Evolutionary conservation across 2,888 invertebrate genomes (phyloP), one percentile per base, ranked within the genome.

Genomic region (Acanthosepion pharaonis): DNA sequence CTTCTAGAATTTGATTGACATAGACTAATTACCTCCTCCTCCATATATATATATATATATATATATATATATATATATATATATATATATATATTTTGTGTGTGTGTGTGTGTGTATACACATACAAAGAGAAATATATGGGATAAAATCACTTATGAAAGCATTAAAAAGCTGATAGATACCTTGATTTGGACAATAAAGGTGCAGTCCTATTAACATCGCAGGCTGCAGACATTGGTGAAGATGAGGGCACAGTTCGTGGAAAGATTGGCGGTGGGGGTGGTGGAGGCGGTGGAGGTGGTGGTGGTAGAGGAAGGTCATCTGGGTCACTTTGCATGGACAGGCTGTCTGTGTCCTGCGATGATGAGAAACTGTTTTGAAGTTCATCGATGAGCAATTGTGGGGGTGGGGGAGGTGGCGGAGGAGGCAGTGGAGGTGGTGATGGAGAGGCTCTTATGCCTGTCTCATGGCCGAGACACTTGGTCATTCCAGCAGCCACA

Each of bases 261-360:
- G 94, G 94, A 92, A 78, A 49, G 49, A 49, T 28, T n/a, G 94
- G 91, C 28, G 94, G 94, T 8, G 53, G 93, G 25, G 94, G 64
- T 78, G 95, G 94, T n/a, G 94, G 94, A 42, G 95, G 94, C n/a
- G 95, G 95, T 11, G 95, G 94, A 78, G 95, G 95, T 5, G 95
- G 95, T 59, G 95, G 95, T 49, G 95, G 95, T 42, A 95, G 95
- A 51, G 95, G 95, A 48, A 95, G 95, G 42, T 95, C 91, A 91
- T 94, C 94, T 59, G 94, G 93, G 91, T 91, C 93, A 93, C 93
- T 93, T 28, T 93, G 93, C 93, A 93, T 93, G 33, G 93, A 93
- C 48, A 93, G 11, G 53, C 93, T 93, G 93, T 93, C 93, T 6
- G 93, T 93, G 93, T 93, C 93, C 93, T 93, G 93, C 49, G 93